phyloP scores from a whole-genome alignment of 2,888 invertebrate genomes.

The Eucriotettix oculatus region DNA sequence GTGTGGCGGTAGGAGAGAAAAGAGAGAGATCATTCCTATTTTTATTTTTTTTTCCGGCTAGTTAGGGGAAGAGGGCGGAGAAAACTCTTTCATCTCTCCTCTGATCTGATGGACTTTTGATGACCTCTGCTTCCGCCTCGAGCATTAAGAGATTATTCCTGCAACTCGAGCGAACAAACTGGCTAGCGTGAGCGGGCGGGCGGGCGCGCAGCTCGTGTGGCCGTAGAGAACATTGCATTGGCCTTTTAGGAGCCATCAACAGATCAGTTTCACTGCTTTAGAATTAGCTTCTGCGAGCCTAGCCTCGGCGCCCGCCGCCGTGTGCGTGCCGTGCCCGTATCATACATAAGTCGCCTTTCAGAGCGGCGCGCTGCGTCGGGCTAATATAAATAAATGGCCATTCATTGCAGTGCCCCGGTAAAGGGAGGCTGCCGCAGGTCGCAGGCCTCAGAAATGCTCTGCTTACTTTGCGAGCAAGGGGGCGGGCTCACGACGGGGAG shows the following conservation, averaged over 20 bases:
- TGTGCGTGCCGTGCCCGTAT: not conserved
- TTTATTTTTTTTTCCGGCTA: too few species aligned
- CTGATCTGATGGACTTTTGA: slow-evolving; percentile 6
- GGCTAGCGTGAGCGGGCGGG: not conserved
- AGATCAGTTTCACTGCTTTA: slow-evolving; percentile 14
- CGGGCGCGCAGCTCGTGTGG: not conserved
- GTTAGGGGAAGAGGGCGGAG: not conserved
- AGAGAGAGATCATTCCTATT: too few species aligned
- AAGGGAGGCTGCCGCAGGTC: too few species aligned
- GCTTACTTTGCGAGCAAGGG: too few species aligned
- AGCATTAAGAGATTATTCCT: slow-evolving; percentile 7
- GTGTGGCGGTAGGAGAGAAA: too few species aligned
- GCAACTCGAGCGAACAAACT: not conserved
- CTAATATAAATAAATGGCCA: too few species aligned
- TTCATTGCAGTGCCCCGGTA: too few species aligned
- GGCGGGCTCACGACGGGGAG: too few species aligned
- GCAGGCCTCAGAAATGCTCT: too few species aligned
- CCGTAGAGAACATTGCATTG: slow-evolving; percentile 5
- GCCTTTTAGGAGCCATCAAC: slow-evolving; percentile 21
- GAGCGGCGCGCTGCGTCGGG: too few species aligned
- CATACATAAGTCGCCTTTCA: too few species aligned
- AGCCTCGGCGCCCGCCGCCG: not conserved
- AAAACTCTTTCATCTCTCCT: not conserved
- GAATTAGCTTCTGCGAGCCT: not conserved
- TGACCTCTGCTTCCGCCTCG: slow-evolving; percentile 4